Evolutionary conservation across 2,888 invertebrate genomes (phyloP), one percentile per base, ranked within the genome.

Genomic region (Ectropis crepuscularia): DNA sequence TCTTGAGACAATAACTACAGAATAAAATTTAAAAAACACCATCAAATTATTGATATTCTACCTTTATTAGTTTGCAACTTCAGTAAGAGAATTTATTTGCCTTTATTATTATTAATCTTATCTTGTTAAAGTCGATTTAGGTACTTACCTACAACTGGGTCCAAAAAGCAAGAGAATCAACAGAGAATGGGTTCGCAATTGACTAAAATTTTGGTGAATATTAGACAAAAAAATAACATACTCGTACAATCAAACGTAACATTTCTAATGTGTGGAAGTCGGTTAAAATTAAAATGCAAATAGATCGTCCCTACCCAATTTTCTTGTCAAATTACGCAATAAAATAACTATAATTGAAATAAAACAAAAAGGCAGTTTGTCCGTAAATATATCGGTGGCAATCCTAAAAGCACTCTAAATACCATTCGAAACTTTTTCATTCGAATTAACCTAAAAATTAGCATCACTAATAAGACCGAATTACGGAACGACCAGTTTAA

Each of bases 331-430:
- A 67, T 70, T 70, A 72, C 55, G 69, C 66, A 70, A 72, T 59
- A 36, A 63, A 72, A 78, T 73, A 69, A 76, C 74, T 63, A 71
- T 77, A 74, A 80, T 79, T 76, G 72, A 62, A 71, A 75, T 65
- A 69, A 65, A 73, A 75, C 57, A 68, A 72, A 81, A 82, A 82
- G 80, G 75, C 69, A 81, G 85, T 89, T 86, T 87, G 75, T 41
- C 39, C 82, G 76, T 87, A 90, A 90, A 90, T 90, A 91, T 91
- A 91, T 90, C 90, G 86, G 87, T 90, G 80, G 85, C 88, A 71
- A 71, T 76, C 73, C 78, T 79, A 80, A 88, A 87, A 87, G 87
- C 90, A 90, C 90, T 90, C 85, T 85, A 89, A 88, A 88, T 87
- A 78, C 87, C 85, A 84, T 84, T 81, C 79, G 74, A 72, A 69